Evolutionary conservation across 92 coral and sea anemone genomes (phyloP).

Genomic region (Palythoa heliodiscus): DNA sequence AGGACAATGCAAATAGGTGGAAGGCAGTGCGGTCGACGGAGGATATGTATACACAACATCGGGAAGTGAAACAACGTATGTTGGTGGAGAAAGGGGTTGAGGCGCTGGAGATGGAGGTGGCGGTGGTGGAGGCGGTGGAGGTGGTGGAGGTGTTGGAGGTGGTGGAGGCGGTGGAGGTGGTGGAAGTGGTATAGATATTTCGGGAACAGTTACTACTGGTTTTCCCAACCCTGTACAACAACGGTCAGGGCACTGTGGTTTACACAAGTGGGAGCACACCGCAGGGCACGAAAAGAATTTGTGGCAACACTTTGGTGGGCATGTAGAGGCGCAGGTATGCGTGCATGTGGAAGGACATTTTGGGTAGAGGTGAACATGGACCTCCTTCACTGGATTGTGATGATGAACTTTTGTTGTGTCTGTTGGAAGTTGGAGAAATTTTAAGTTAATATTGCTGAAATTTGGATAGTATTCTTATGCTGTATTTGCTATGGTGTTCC

Average conservation of each 20-base stretch:
- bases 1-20: conserved; percentile 52
- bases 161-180: conserved; percentile 30
- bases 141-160: conserved; percentile 29
- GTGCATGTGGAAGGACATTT: conserved; percentile 69
- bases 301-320: conserved; percentile 80
- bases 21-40: neutral
- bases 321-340: conserved; percentile 63
- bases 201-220: neutral
- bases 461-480: neutral
- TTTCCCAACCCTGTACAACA: conserved; percentile 55
- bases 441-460: neutral
- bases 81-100: conserved; percentile 44
- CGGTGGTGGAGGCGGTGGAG: conserved; percentile 40
- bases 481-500: neutral
- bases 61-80: conserved; percentile 4
- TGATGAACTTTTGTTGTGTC: conserved; percentile 8
- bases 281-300: conserved; percentile 54
- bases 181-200: neutral
- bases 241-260: conserved; percentile 69
- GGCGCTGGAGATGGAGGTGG: conserved; percentile 21
- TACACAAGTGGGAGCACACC: conserved; percentile 62
- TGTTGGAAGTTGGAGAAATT: neutral
- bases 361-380: conserved; percentile 42
- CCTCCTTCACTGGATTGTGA: conserved; percentile 34
- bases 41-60: neutral